Evolutionary conservation across 2,113 vertebrate species (phyloP), one percentile per base, ranked within the genome.

Genomic region (Bagarius yarrelli): DNA sequence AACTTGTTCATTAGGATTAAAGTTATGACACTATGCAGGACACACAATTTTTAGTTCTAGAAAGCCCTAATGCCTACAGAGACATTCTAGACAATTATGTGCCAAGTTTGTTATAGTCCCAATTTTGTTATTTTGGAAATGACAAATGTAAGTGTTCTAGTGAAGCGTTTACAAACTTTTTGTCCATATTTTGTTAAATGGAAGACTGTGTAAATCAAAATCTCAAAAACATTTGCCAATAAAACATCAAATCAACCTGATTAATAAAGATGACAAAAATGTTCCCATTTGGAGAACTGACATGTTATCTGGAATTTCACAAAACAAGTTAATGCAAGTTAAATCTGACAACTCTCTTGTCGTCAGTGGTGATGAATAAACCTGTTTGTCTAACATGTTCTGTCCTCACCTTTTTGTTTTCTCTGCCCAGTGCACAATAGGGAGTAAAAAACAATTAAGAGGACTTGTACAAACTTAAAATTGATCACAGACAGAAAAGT

Each of bases 321-420:
- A 34, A 25, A 34, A 6, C 18, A 23, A 5, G 32, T 47, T 47
- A 1, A 6, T 19, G 52, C 70, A 73, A 32, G 27, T 73, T 73
- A 18, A 73, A 8, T 55, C 50, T 52, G 8, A 73, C 2, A 14
- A 4, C 55, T 23, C 25, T 53, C 4, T 55, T 73, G 50, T 55
- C 55, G 50, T 27, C 53, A 55, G 13, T 23, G 50, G 8, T 73
- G 50, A 2, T 34, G 27, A 73, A 32, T 55, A 73, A 73, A 73
- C 70, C 70, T 55, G 70, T 32, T 73, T 73, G 70, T 18, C 70
- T 55, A 30, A 71, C n/a, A 70, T 8, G n/a, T 4, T 71, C 16
- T 19, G 69, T 55, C n/a, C 4, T 5, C 18, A 55, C 50, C 70
- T 72, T 53, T 52, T 52, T 44, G 36, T 40, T 70, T 52, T 71